Conservation (phyloP, 2,888 invertebrate species). For the Strigamia transsilvanica region DNA sequence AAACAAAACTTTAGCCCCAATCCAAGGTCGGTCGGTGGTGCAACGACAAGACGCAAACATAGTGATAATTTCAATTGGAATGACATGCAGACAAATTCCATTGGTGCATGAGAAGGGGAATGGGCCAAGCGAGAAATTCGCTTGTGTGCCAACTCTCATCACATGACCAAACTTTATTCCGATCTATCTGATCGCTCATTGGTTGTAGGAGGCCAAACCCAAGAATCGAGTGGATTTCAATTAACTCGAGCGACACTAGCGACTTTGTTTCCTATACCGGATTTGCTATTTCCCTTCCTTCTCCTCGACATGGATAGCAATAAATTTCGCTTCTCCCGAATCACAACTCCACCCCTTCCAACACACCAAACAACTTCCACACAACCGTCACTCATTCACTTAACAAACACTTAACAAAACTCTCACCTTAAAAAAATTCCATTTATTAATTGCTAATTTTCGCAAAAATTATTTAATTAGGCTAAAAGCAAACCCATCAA, state of each 20-base stretch:
- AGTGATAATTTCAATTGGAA: conserved; percentile 39
- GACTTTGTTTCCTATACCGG: conserved; percentile 37
- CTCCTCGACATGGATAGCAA: conserved; percentile 39
- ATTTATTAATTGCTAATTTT: conserved; percentile 36
- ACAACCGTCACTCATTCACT: conserved; percentile 16
- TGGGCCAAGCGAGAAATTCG: conserved; percentile 36
- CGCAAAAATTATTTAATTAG: conserved; percentile 20
- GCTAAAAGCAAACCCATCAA: conserved; percentile 38
- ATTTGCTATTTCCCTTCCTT: conserved; percentile 38
- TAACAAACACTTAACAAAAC: not conserved
- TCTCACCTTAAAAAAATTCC: not conserved
- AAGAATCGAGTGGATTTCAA: conserved; percentile 36
- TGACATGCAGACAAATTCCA: conserved; percentile 44
- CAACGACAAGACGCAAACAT: conserved; percentile 36
- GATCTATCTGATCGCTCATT: conserved; percentile 32
- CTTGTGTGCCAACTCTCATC: conserved; percentile 31
- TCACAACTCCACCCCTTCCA: conserved; percentile 36
- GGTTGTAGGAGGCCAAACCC: conserved; percentile 34
- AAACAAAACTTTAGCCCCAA: not conserved
- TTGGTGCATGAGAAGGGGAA: conserved; percentile 32
- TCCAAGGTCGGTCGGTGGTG: conserved; percentile 11
- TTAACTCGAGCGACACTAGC: conserved; percentile 44
- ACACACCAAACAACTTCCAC: conserved; percentile 16
- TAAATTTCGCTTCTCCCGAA: conserved; percentile 27
- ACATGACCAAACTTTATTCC: conserved; percentile 42